Conservation (phyloP, 2,113 vertebrate genomes). For the Xiphorhynchus elegans region DNA sequence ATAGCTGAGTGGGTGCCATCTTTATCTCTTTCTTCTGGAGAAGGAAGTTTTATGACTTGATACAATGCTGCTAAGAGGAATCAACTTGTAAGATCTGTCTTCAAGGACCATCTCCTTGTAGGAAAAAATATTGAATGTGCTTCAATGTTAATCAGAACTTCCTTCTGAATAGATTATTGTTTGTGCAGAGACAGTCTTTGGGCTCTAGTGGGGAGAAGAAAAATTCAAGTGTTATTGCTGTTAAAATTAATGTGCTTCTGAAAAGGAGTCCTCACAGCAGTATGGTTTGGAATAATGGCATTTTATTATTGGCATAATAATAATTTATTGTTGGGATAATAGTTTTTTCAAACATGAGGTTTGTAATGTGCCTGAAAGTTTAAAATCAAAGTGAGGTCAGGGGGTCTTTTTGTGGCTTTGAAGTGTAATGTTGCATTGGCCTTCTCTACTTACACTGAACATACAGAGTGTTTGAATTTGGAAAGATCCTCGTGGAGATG, state of each 20-base stretch:
- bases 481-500: background rate
- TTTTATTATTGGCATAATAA: background rate
- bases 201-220: background rate
- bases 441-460: background rate
- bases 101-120: background rate
- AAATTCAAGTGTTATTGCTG: background rate
- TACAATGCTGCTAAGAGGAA: background rate
- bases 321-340: background rate
- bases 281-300: background rate
- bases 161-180: background rate
- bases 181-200: background rate
- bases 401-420: background rate
- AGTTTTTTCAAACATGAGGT: background rate
- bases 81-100: background rate
- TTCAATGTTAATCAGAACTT: background rate
- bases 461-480: background rate
- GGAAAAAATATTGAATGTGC: background rate
- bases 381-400: background rate
- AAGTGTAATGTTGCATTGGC: background rate
- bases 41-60: background rate
- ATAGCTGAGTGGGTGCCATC: background rate
- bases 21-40: background rate
- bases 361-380: background rate
- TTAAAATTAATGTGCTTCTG: background rate
- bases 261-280: background rate